Base-by-base conservation (phyloP, 2,888 invertebrate genomes). In the Cerastis rubricosa region DNA sequence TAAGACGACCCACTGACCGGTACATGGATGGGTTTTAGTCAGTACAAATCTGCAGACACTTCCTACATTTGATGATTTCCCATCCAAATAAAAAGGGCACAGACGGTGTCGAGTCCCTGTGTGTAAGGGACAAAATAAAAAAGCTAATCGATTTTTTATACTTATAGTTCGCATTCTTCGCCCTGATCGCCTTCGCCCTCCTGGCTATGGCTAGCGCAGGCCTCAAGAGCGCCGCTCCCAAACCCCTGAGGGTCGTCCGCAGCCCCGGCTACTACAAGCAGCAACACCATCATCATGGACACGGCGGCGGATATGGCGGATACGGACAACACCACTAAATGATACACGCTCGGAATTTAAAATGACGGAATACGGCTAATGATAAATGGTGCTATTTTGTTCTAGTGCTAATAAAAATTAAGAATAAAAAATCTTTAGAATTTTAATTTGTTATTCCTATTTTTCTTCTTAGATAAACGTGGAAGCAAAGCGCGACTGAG, bases 111-210 rank as follows among this genome's bases (percentile, higher is more conserved):
- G 9, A 59, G 17, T 17, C 6, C 3, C 14, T 43, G 0, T n/a
- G n/a, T 43, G 12, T 40, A 40, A 22, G 63, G 40, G 19, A n/a
- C n/a, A n/a, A 64, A 14, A 14, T 43, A 43, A 43, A 7, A 43
- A 43, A 17, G n/a, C 17, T 43, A n/a, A 64, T 17, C 43, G n/a
- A 64, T 43, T n/a, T 64, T 43, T 17, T 9, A 22, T 17, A 17
- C 43, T 64, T 43, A 1, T 43, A 64, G 64, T 64, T 64, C n/a
- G 64, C 64, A 64, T 43, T 64, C 40, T 64, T 64, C 64, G 64
- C 43, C 64, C 14, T 64, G 43, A 45, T 64, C 43, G 64, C 43
- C 1, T 64, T n/a, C 9, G 64, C 43, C 17, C n/a, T 64, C 8
- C 8, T 64, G 43, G 64, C 64, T 43, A 64, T 64, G 43, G 40